Percentiles rank a stretch among this genome's conserved stretches.
Evolutionary conservation across 2,113 vertebrate genomes (phyloP).

Genomic region (Vireo altiloquus): DNA sequence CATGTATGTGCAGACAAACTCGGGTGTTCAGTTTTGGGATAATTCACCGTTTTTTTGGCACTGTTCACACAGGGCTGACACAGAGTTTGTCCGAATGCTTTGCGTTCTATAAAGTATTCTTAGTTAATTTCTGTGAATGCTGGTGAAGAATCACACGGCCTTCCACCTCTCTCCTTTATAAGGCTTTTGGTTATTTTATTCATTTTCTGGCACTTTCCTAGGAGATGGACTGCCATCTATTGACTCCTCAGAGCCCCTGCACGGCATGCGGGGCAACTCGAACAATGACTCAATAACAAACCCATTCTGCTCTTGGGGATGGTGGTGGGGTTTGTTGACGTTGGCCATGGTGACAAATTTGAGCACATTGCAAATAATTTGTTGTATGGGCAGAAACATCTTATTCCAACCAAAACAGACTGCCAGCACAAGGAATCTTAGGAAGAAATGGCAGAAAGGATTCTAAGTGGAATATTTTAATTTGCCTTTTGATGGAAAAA

Average conservation of each 20-base stretch:
- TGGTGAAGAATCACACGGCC: neutral
- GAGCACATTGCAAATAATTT: slow-evolving; percentile 4
- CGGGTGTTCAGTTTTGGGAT: neutral
- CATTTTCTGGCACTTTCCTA: slow-evolving; percentile 56
- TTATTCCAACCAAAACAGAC: neutral
- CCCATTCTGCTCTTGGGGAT: neutral
- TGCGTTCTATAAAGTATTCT: neutral
- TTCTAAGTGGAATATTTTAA: slow-evolving; percentile 19
- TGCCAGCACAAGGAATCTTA: neutral
- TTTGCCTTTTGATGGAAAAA: slow-evolving; percentile 17
- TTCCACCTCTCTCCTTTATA: slow-evolving; percentile 21
- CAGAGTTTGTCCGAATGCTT: neutral
- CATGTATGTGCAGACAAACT: rapidly evolving
- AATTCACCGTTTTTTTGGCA: rapidly evolving
- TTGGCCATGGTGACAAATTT: slow-evolving; percentile 20
- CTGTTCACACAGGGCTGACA: neutral
- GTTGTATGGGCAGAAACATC: slow-evolving; percentile 2
- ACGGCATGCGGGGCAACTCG: neutral
- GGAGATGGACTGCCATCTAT: slow-evolving; percentile 81
- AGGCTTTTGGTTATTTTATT: slow-evolving; percentile 37
- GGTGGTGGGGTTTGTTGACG: slow-evolving; percentile 24
- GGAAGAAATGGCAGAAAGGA: neutral
- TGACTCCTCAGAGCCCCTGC: slow-evolving; percentile 65
- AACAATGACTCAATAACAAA: slow-evolving; percentile 55
- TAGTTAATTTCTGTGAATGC: slow-evolving; percentile 45